These are phyloP conservation scores for Arenaria interpres DNA, from an alignment of 2,113 vertebrate genomes.

Conservation along the genomic window DNA sequence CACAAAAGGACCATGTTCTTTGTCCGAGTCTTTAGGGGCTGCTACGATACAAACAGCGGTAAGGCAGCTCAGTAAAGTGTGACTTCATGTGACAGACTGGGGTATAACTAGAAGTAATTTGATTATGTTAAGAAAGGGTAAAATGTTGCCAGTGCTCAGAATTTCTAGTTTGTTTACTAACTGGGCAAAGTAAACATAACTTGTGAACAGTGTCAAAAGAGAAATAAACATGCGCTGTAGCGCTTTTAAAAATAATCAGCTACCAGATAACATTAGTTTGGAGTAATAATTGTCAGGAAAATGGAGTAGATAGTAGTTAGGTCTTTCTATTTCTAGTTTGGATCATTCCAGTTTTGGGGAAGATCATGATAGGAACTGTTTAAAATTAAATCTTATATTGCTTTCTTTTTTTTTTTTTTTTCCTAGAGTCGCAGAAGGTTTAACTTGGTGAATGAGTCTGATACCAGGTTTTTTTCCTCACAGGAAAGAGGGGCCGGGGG, in stretches of 20 bases:
- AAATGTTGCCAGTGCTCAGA: neutral
- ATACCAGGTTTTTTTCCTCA: neutral
- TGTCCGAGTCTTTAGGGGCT: neutral
- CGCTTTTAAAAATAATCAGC: neutral
- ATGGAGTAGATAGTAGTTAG: neutral
- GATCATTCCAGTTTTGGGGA: neutral
- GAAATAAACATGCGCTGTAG: neutral
- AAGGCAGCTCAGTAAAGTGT: neutral
- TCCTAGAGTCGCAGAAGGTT: neutral
- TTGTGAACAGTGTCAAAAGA: neutral
- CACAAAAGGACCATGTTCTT: neutral
- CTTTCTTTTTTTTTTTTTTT: neutral
- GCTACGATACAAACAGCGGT: neutral
- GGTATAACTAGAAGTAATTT: slow-evolving; percentile 9
- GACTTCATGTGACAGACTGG: neutral
- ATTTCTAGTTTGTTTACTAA: neutral
- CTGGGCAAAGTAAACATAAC: neutral
- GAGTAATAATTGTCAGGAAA: neutral
- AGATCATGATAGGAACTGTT: neutral
- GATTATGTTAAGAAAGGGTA: neutral
- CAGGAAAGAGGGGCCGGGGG: neutral
- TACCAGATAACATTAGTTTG: neutral
- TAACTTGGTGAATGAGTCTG: neutral
- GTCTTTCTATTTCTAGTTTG: neutral
- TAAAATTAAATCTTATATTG: neutral